Percentiles rank a stretch among this genome's conserved stretches.
Evolutionary conservation across 2,888 invertebrate genomes (phyloP).

Genomic region (Tetanocera ferruginea): DNA sequence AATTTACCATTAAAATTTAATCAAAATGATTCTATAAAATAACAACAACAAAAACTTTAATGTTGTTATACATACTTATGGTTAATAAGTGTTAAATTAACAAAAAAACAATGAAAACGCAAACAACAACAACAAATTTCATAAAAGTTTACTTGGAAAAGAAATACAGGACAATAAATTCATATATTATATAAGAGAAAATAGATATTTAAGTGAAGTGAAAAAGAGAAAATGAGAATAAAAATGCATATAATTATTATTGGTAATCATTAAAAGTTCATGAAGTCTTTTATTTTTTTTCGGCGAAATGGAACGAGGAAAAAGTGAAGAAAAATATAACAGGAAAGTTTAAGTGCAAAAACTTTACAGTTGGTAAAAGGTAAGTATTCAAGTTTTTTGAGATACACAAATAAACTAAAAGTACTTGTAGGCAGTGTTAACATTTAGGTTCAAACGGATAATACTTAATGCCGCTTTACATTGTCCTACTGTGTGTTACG

Average conservation of each 20-base stretch:
- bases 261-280: conserved; percentile 11
- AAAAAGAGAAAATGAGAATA: conserved; percentile 33
- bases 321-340: too few relatives aligned
- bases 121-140: conserved; percentile 34
- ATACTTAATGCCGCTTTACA: too few relatives aligned
- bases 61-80: not conserved
- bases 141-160: conserved; percentile 52
- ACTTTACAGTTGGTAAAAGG: too few relatives aligned
- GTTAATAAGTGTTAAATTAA: not conserved
- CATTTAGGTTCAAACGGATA: too few relatives aligned
- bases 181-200: conserved; percentile 35
- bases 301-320: not conserved
- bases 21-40: conserved; percentile 16
- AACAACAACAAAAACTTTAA: conserved; percentile 1
- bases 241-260: conserved; percentile 36
- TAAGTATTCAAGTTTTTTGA: too few relatives aligned
- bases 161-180: conserved; percentile 56
- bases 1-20: conserved; percentile 14
- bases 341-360: too few relatives aligned
- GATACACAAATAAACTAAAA: too few relatives aligned
- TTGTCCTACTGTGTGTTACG: too few relatives aligned
- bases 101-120: not conserved
- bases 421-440: too few relatives aligned
- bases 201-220: not conserved
- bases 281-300: not conserved